Evolutionary conservation across 2,113 vertebrate species (phyloP).

Genomic region (Aspiorhynchus laticeps): DNA sequence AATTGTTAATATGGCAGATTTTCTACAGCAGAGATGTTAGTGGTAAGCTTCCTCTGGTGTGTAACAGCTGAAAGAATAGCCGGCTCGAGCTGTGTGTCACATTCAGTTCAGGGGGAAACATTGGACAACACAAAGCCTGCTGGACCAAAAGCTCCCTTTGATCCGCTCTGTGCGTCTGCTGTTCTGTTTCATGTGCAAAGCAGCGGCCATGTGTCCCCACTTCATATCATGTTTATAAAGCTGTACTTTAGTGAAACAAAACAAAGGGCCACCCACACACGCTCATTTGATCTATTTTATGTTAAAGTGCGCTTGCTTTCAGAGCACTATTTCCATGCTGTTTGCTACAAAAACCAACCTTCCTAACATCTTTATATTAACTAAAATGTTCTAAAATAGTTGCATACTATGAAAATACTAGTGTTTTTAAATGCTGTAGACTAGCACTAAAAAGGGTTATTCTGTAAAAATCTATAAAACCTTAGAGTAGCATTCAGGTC

Average conservation of each 20-base stretch:
- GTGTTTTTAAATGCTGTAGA: background rate
- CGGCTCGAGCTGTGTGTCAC: slow-evolving; percentile 22
- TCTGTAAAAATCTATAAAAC: background rate
- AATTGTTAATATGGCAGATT: background rate
- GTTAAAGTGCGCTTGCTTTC: slow-evolving; percentile 18
- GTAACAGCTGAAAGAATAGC: slow-evolving; percentile 12
- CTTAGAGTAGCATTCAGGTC: background rate
- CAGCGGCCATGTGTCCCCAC: slow-evolving; percentile 50
- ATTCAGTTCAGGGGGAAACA: slow-evolving; percentile 42
- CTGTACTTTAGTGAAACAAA: slow-evolving; percentile 36
- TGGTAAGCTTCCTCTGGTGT: slow-evolving; percentile 4
- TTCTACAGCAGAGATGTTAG: slow-evolving; percentile 8
- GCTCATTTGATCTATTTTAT: background rate
- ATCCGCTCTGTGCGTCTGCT: slow-evolving; percentile 39
- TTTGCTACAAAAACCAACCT: background rate
- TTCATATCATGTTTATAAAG: slow-evolving; percentile 40
- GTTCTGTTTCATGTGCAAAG: slow-evolving; percentile 60
- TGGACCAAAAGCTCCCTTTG: slow-evolving; percentile 56
- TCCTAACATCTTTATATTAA: background rate
- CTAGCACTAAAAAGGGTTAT: background rate
- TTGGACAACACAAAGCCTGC: slow-evolving; percentile 41
- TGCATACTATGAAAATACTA: background rate
- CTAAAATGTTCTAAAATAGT: background rate
- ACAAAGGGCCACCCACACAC: slow-evolving; percentile 20
- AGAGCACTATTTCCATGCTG: background rate